Percentiles rank a stretch among this genome's conserved stretches.
These are phyloP conservation scores for Drosophila stalkeri DNA, from an alignment of 2,888 invertebrate genomes.

Conservation along the genomic window DNA sequence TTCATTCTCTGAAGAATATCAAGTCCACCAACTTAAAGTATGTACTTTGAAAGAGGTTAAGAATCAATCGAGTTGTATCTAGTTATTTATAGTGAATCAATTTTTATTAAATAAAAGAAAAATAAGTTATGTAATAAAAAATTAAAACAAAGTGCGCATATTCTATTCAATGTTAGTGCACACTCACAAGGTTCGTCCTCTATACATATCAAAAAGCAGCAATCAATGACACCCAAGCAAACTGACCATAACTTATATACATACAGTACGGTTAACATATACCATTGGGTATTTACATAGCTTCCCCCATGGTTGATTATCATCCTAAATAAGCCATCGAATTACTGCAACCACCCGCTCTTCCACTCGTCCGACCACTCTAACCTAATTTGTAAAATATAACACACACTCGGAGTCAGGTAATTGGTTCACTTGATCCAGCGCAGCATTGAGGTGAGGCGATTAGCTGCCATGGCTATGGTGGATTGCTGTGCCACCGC, in stretches of 20 bases:
- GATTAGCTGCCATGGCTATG: slow-evolving; percentile 92
- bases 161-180: slow-evolving; percentile 17
- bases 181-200: slow-evolving; percentile 4
- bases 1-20: slow-evolving; percentile 13
- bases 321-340: slow-evolving; percentile 6
- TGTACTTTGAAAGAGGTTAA: slow-evolving; percentile 55
- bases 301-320: background rate
- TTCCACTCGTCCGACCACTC: slow-evolving; percentile 16
- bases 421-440: slow-evolving; percentile 79
- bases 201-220: slow-evolving; percentile 5
- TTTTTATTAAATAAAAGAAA: slow-evolving; percentile 74
- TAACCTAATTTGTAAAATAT: slow-evolving; percentile 64
- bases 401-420: slow-evolving; percentile 40
- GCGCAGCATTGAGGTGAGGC: slow-evolving; percentile 92
- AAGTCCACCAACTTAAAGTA: slow-evolving; percentile 52
- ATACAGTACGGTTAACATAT: background rate
- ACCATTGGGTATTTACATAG: background rate
- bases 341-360: slow-evolving; percentile 5
- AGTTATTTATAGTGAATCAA: slow-evolving; percentile 74
- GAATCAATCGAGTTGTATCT: slow-evolving; percentile 58
- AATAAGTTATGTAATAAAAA: slow-evolving; percentile 69
- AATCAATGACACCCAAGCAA: slow-evolving; percentile 10
- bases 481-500: slow-evolving; percentile 85
- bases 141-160: slow-evolving; percentile 21
- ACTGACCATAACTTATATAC: background rate